Evolutionary conservation across 2,113 vertebrate species (phyloP), one percentile per base, ranked within the genome.

Genomic region (Deroptyus accipitrinus): DNA sequence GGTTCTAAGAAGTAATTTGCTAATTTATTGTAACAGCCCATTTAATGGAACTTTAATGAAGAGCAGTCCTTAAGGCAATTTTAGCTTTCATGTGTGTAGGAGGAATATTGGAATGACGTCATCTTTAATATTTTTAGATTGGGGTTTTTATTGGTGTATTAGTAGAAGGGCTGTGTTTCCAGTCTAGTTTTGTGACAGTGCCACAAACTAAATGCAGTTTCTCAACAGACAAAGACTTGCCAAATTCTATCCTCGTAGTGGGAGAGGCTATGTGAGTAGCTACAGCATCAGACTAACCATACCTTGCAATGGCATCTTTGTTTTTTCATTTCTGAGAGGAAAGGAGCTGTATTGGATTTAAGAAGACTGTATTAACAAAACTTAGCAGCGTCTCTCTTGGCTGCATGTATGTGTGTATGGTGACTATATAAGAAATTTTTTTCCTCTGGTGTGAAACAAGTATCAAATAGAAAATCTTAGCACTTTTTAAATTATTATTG

Each of bases 21-120:
- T 95, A 92, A 92, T 78, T 94, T 92, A 72, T 79, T 89, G 69
- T 64, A 88, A 84, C 42, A 72, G 22, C 57, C 31, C 39, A 72
- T 96, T 91, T 94, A 94, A 93, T 59, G 57, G 86, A 88, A 70
- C 55, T 94, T 88, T 89, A 87, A 92, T 64, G 66, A 84, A 78
- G 62, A 91, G 35, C 28, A 31, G n/a, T 84, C 80, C 73, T 95
- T 91, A 93, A 63, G 66, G 83, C 77, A 92, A 52, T 67, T 70
- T 93, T 88, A 63, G 22, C 42, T 70, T 93, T 81, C 1, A 6
- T 62, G 41, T 55, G 22, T 88, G 92, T 88, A 74, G 75, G 83
- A 94, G 92, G 75, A 93, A 83, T 92, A 77, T 67, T 88, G 79
- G 55, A 92, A 75, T 4, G 10, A 77, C 0, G 22, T 88, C 10